These are phyloP conservation scores for Drosophila anomalata DNA, from an alignment of 2,888 invertebrate species.

Conservation along the genomic window DNA sequence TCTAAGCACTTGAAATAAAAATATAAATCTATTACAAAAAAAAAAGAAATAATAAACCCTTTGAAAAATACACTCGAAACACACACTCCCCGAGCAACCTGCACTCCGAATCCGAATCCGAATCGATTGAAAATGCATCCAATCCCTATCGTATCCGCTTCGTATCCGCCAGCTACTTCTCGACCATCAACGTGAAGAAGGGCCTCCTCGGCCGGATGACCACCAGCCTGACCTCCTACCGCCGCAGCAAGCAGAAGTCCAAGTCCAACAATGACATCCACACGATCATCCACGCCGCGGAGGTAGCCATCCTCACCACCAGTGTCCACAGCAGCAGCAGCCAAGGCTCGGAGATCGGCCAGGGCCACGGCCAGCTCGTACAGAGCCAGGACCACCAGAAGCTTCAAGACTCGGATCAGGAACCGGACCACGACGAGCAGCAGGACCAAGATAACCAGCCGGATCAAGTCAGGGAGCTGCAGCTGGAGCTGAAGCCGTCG, in stretches of 20 bases:
- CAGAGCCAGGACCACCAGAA: constrained; percentile 8
- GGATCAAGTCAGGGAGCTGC: background rate
- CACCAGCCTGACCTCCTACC: constrained; percentile 83
- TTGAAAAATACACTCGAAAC: constrained; percentile 18
- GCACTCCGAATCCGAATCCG: background rate
- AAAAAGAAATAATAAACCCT: background rate
- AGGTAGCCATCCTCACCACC: constrained; percentile 61
- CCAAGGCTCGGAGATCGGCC: constrained; percentile 32
- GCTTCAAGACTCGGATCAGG: constrained; percentile 24
- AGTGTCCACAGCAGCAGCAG: constrained; percentile 31
- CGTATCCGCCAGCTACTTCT: constrained; percentile 78
- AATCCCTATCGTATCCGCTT: constrained; percentile 8
- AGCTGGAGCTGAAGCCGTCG: constrained; percentile 56
- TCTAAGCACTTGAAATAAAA: constrained; percentile 24
- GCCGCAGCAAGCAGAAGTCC: constrained; percentile 82
- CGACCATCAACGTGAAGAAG: constrained; percentile 83
- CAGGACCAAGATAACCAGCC: background rate
- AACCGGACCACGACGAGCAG: background rate
- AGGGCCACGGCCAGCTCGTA: constrained; percentile 17
- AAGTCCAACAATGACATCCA: constrained; percentile 82
- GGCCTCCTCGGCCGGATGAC: constrained; percentile 83
- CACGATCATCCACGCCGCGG: constrained; percentile 71
- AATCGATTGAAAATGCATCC: constrained; percentile 1
- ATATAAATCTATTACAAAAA: background rate
- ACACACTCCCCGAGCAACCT: constrained; percentile 13